Base-by-base conservation (phyloP, 2,888 invertebrate species). In the Limulus polyphemus region DNA sequence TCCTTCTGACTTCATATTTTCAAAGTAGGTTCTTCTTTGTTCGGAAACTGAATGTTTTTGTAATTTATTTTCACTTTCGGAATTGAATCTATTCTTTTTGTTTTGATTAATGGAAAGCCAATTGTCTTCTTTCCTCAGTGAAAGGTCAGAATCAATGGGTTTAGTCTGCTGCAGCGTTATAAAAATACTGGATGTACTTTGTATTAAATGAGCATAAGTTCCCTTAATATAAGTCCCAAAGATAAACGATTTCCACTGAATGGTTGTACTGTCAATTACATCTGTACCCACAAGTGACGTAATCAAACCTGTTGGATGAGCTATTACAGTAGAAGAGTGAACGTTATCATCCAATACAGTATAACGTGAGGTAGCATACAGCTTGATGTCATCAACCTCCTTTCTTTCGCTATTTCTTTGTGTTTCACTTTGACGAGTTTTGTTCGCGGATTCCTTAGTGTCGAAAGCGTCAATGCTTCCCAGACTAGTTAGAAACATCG, bases 161-260 rank as follows among this genome's bases (percentile, higher is more conserved):
- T 46, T n/a, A 52, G 62, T 49, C 13, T 60, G 54, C 10, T 51
- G 57, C 7, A 65, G 56, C 0, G 58, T 62, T 46, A 59, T 63
- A 32, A 61, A 78, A 14, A 80, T 77, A 61, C 79, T 79, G 0
- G 81, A 80, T 5, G 80, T 79, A 1, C 80, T 80, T 64, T 81
- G 79, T 55, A 80, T 77, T 14, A 81, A 74, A 67, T 81, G 80
- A 1, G 80, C 79, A 63, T 81, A 81, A 67, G 79, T 77, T 0
- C 77, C 79, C 47, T 79, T 78, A 12, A 80, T 73, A 49, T 78
- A 78, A 0, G 81, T 81, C 9, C 81, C 81, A 63, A 78, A 80
- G 54, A 81, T 77, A 11, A 77, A 75, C 9, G 80, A 81, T 52
- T 81, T 81, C 67, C 79, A 80, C 58, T 79, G 76, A 0, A 81